Conservation (phyloP, 2,888 invertebrate genomes). For the Phyllotreta cruciferae region DNA sequence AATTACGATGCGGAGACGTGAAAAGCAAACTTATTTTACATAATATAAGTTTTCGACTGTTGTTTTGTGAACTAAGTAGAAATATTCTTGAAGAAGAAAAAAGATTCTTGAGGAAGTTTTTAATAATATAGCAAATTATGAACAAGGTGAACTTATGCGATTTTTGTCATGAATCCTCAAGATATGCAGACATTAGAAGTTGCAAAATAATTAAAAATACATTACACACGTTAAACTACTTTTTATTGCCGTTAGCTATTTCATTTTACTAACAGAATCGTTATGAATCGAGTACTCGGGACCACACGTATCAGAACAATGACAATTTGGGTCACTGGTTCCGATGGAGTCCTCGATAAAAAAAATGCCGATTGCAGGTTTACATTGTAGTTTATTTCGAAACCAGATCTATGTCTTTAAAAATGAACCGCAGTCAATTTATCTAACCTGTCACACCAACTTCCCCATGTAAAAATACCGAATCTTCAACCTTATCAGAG, state of each 20-base stretch:
- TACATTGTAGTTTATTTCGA: conserved; percentile 53
- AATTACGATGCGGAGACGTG: conserved; percentile 41
- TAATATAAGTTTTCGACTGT: conserved; percentile 28
- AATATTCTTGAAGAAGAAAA: too few relatives aligned
- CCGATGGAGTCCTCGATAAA: conserved; percentile 56
- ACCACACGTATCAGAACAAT: conserved; percentile 39
- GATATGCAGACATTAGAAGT: too few relatives aligned
- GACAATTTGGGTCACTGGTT: conserved; percentile 41
- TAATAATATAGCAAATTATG: too few relatives aligned
- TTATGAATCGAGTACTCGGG: conserved; percentile 16
- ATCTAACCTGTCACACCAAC: conserved; percentile 38
- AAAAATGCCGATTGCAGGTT: conserved; percentile 51
- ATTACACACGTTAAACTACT: too few relatives aligned
- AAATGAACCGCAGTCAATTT: conserved; percentile 48
- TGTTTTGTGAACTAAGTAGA: neutral
- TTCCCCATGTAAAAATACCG: conserved; percentile 2
- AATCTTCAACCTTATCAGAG: too few relatives aligned
- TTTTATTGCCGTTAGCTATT: too few relatives aligned
- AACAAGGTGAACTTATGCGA: too few relatives aligned
- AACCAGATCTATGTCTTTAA: conserved; percentile 51
- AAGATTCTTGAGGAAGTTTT: too few relatives aligned
- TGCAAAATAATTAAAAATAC: too few relatives aligned
- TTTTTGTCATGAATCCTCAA: too few relatives aligned
- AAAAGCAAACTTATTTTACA: conserved; percentile 41
- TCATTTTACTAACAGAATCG: too few relatives aligned